Evolutionary conservation across 2,113 vertebrate species (phyloP), one percentile per base, ranked within the genome.

Genomic region (Corythornis vintsioides): DNA sequence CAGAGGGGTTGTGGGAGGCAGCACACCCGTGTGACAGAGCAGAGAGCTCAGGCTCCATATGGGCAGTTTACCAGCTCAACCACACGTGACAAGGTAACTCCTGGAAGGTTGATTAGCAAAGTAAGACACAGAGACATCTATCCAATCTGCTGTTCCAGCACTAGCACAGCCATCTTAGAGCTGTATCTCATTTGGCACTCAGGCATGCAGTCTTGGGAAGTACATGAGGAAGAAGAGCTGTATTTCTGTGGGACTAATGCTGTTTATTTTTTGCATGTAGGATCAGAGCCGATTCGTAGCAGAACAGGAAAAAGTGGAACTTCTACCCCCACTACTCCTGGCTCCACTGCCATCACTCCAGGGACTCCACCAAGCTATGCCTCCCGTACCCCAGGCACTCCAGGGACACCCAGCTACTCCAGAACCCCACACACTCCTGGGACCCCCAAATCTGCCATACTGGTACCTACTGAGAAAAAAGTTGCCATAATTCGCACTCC

Each of bases 401-500:
- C 98, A 73, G 98, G 98, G 48, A 98, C 98, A 63, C 98, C 98
- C 55, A 98, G 98, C 93, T 98, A 98, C 71, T 98, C 98, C 7
- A 98, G 99, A 93, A 99, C 99, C 40, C 99, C 99, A 1, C 98
- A 99, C 78, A 99, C 99, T 72, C 99, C 98, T n/a, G 98, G 99
- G 53, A 99, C 99, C 3, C 99, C 98, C 76, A 99, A 98, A 94
- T 99, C 99, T 94, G 98, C 98, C 94, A 98, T 98, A 94, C 95
- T 98, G 94, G 97, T 98, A 83, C 98, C 98, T 91, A 98, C 98
- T 94, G 99, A 99, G 97, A 99, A 99, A 98, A 99, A 99, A 97
- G 98, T 99, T n/a, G 99, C 99, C 20, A 98, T 99, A 94, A 99
- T 99, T 79, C 98, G 99, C 56, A 99, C 99, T 40, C 99, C 99